Conservation (phyloP, 2,113 vertebrate species). For the Notechis scutatus region DNA sequence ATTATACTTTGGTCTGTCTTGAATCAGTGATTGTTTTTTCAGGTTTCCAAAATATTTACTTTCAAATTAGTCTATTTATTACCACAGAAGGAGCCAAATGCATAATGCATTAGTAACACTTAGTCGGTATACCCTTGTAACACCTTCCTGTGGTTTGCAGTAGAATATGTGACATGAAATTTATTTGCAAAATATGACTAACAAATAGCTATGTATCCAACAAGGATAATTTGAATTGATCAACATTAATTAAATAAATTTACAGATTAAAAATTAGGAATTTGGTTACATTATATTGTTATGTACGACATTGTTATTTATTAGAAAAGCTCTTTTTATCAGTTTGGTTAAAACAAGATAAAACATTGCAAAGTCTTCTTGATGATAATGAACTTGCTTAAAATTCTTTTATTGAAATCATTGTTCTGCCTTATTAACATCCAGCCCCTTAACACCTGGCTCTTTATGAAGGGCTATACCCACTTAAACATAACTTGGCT, state of each 20-base stretch:
- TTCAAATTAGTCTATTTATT: slow-evolving; percentile 71
- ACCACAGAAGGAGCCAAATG: slow-evolving; percentile 64
- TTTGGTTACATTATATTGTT: accelerated
- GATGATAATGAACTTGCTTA: neutral
- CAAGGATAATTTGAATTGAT: slow-evolving; percentile 32
- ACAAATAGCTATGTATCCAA: slow-evolving; percentile 53
- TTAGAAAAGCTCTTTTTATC: neutral
- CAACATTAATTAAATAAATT: slow-evolving; percentile 3
- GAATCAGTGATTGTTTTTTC: slow-evolving; percentile 67
- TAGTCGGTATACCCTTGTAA: slow-evolving; percentile 60
- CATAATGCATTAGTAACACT: slow-evolving; percentile 66
- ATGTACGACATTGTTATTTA: neutral
- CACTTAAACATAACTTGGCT: neutral
- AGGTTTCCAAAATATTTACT: slow-evolving; percentile 69
- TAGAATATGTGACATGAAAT: slow-evolving; percentile 59
- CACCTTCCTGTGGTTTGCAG: slow-evolving; percentile 51
- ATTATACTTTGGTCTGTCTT: slow-evolving; percentile 70
- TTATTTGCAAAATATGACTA: slow-evolving; percentile 45
- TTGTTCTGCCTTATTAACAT: neutral
- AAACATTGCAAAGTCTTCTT: neutral
- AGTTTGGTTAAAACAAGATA: neutral
- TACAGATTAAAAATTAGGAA: accelerated
- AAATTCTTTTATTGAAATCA: neutral
- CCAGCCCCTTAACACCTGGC: neutral
- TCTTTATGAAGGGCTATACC: neutral